Conservation (phyloP, 2,113 vertebrate genomes). For the Halcyon malimbica region DNA sequence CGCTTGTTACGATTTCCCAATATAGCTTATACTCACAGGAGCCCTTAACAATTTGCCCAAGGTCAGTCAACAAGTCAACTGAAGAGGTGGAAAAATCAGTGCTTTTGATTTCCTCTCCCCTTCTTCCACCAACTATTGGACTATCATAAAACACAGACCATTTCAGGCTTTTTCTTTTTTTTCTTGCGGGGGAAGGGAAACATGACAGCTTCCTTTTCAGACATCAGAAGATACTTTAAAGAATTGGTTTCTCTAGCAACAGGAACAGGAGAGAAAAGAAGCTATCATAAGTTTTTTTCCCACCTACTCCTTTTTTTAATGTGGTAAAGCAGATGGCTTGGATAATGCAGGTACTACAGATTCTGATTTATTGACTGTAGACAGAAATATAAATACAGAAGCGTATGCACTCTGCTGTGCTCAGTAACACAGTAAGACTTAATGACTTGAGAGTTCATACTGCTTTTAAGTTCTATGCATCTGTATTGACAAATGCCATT, state of each 20-base stretch:
- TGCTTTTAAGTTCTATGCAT: conserved; percentile 19
- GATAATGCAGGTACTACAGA: conserved; percentile 55
- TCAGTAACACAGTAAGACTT: conserved; percentile 14
- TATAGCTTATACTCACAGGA: background rate
- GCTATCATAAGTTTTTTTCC: conserved; percentile 28
- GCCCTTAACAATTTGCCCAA: background rate
- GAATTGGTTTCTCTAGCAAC: conserved; percentile 69
- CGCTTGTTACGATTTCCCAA: background rate
- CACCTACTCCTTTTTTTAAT: conserved; percentile 49
- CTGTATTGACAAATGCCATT: background rate
- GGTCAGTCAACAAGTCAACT: conserved; percentile 19
- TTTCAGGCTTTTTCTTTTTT: background rate
- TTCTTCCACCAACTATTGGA: background rate
- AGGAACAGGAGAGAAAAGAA: conserved; percentile 17
- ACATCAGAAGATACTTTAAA: conserved; percentile 22
- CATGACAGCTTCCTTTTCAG: conserved; percentile 49
- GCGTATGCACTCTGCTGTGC: background rate
- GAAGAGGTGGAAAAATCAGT: conserved; percentile 31
- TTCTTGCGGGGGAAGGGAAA: conserved; percentile 6
- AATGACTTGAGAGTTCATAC: conserved; percentile 23
- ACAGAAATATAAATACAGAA: conserved; percentile 62
- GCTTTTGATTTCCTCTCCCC: conserved; percentile 15
- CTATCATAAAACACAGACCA: background rate
- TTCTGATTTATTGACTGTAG: conserved; percentile 51
- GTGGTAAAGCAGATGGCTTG: conserved; percentile 59